Evolutionary conservation across 1,140 invertebrate genomes (phyloP), one percentile per base, ranked within the genome.

Genomic region (Leptinotarsa lineolata): DNA sequence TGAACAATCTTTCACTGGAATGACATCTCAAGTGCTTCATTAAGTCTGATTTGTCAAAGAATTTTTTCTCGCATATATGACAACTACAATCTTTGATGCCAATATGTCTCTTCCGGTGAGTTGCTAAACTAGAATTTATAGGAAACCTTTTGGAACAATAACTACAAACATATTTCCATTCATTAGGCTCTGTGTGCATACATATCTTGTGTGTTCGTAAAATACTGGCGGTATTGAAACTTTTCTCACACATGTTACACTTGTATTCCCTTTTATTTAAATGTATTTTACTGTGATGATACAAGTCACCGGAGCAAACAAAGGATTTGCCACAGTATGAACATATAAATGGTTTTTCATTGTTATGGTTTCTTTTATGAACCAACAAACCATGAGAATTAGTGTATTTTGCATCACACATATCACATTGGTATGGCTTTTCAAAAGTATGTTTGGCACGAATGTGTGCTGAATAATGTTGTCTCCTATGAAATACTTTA

Each of bases 11-110:
- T 81, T 99, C 97, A 0, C 97, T 97, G 1, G 95, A 97, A 81
- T 99, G 97, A n/a, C 97, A 98, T 75, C 97, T 89, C 30, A 98
- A 85, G 84, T 99, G 97, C 20, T 99, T 97, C 85, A 99, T 99
- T 4, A 99, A 88, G 86, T 99, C 99, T 3, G 96, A 97, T 64
- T 99, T 86, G 85, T 99, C 97, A 16, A 97, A 97, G 82, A 99
- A 99, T 2, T 95, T 97, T 85, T 99, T 99, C 81, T 90, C 92
- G 83, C 97, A 99, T 20, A 97, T 93, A 81, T 98, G 98, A 85
- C 97, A 99, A 13, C 66, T 48, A 72, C 71, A 74, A 22, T 78
- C 75, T 66, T 73, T 78, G 16, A 74, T 59, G 15, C 77, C 77
- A 8, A 21, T 69, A 39, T 78, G 77, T 44, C 77, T 45, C 63